Evolutionary conservation across 2,888 invertebrate species (phyloP), one percentile per base, ranked within the genome.

Genomic region (Acheta domesticus): DNA sequence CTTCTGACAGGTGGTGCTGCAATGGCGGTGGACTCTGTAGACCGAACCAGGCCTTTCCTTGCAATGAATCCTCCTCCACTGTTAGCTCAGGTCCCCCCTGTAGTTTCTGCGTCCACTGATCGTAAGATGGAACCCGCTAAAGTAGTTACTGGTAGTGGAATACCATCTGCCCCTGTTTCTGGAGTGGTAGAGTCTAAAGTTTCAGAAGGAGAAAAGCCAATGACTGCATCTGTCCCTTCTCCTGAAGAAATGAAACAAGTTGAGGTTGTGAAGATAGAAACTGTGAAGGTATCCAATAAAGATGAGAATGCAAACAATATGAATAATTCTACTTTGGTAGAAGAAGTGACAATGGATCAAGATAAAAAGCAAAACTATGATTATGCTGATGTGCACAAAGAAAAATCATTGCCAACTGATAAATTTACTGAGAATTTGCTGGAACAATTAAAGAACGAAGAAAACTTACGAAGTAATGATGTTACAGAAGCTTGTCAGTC

Each of bases 401-500:
- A 62, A 16, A 62, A 62, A 62, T n/a, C 62, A 62, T 19, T 62
- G 14, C 62, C 62, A 14, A 62, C 62, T 62, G 62, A 74, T 21
- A 77, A 79, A 21, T 77, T 77, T 11, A 62, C 62, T n/a, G 77
- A 48, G 23, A 48, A 16, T n/a, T 16, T 48, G n/a, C 19, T 23
- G 36, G 78, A 48, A 19, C 50, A 78, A 19, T 20, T 23, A 19
- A 78, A 73, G 11, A 20, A 48, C 48, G 78, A 78, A 21, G 77
- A 19, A 12, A 36, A 78, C 48, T 23, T 78, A 36, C 48, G 36
- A 19, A 50, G 21, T 75, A 74, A 79, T 48, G 78, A 78, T 23
- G 74, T 75, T 12, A 78, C 77, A 21, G 82, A 82, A 49, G 79
- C 82, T 11, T 80, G 80, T 75, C 77, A 79, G 12, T 91, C 91